Evolutionary conservation across 2,797 vertebrate species (phyloP).

Genomic region (Sibirionetta formosa): DNA sequence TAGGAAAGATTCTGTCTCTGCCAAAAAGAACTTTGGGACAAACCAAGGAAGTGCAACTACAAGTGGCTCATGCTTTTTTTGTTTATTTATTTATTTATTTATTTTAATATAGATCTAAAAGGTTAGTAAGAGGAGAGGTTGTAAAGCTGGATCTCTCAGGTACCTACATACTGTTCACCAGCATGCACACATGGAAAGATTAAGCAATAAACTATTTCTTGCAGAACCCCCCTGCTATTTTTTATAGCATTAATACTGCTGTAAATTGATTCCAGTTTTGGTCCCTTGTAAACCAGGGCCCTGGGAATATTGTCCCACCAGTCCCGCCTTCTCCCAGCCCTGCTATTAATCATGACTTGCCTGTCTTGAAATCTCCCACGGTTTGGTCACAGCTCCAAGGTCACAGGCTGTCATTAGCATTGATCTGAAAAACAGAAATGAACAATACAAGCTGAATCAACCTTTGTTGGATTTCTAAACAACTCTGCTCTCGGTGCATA

Average conservation of each 20-base stretch:
- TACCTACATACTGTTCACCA: constrained; percentile 38
- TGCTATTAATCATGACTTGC: constrained; percentile 90
- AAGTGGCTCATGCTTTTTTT: not conserved
- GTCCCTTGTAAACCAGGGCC: constrained; percentile 72
- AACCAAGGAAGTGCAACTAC: not conserved
- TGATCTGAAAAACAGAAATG: constrained; percentile 91
- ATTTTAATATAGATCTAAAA: constrained; percentile 20
- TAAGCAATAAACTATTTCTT: constrained; percentile 48
- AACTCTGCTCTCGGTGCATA: constrained; percentile 77
- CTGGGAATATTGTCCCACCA: constrained; percentile 79
- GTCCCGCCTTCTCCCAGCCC: constrained; percentile 74
- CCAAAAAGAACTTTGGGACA: not conserved
- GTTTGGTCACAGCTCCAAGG: constrained; percentile 98
- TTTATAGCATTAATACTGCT: constrained; percentile 69
- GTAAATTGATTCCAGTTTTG: constrained; percentile 80
- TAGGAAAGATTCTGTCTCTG: not conserved
- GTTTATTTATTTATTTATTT: not conserved
- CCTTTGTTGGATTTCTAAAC: constrained; percentile 81
- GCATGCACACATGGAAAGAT: constrained; percentile 25
- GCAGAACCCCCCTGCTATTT: constrained; percentile 67
- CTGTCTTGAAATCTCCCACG: constrained; percentile 99
- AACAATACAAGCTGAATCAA: constrained; percentile 84
- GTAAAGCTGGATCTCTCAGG: constrained; percentile 32
- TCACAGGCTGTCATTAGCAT: constrained; percentile 99
- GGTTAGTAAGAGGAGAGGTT: constrained; percentile 5